phyloP scores from a whole-genome alignment of 2,113 vertebrate genomes.

The Phalacrocorax aristotelis region DNA sequence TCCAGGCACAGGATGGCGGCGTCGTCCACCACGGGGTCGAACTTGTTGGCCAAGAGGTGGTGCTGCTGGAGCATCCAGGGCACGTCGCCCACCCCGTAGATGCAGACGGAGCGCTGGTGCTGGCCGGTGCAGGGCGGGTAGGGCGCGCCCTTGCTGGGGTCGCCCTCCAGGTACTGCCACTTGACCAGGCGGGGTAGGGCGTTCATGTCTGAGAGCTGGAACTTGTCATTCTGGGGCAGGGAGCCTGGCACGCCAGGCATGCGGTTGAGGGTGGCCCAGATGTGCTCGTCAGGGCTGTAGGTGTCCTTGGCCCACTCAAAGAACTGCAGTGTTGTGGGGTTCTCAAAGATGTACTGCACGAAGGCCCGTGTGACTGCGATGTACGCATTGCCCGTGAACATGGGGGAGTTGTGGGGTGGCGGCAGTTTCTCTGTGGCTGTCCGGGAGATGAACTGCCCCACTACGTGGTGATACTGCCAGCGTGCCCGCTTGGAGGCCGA shows the following conservation, averaged over 20 bases:
- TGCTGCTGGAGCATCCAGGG: constrained; percentile 83
- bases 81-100: constrained; percentile 87
- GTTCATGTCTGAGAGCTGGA: constrained; percentile 82
- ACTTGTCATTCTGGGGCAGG: constrained; percentile 75
- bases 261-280: constrained; percentile 92
- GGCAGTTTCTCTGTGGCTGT: constrained; percentile 55
- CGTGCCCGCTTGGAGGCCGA: constrained; percentile 62
- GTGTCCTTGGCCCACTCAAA: constrained; percentile 90
- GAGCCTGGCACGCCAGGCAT: constrained; percentile 83
- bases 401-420: constrained; percentile 77
- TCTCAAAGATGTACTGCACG: constrained; percentile 76
- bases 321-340: constrained; percentile 59
- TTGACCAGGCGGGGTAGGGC: constrained; percentile 85
- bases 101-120: constrained; percentile 78
- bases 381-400: constrained; percentile 89
- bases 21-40: constrained; percentile 85
- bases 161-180: constrained; percentile 80
- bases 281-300: constrained; percentile 89
- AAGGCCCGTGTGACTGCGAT: constrained; percentile 82
- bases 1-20: constrained; percentile 84
- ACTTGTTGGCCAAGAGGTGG: constrained; percentile 92
- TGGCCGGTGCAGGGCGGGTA: constrained; percentile 82
- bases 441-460: neutral
- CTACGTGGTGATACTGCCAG: constrained; percentile 79
- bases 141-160: constrained; percentile 77